Evolutionary conservation across 2,113 vertebrate genomes (phyloP).

Genomic region (Siniperca chuatsi): DNA sequence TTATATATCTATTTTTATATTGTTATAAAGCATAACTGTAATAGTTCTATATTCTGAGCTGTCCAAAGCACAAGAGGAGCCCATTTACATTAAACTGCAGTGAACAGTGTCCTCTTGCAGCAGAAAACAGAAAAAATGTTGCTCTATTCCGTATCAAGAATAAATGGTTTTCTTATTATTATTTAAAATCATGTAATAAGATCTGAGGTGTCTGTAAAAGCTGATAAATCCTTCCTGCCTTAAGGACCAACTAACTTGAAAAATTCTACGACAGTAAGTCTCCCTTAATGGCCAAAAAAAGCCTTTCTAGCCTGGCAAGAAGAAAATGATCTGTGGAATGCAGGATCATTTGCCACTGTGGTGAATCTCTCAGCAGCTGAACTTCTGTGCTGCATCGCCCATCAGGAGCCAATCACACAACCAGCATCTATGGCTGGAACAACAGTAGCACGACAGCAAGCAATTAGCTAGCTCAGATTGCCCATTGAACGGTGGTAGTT

Average conservation of each 20-base stretch:
- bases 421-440: constrained; percentile 3
- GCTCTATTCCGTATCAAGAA: not conserved
- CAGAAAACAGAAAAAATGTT: not conserved
- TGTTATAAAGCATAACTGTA: no score
- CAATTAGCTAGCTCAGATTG: constrained; percentile 12
- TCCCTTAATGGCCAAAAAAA: not conserved
- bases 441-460: not conserved
- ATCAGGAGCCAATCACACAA: constrained; percentile 24
- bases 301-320: not conserved
- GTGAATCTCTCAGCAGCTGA: not conserved
- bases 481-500: not conserved
- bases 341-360: not conserved
- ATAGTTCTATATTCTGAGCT: not conserved
- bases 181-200: constrained; percentile 1
- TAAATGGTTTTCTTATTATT: not conserved
- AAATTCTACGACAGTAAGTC: not conserved
- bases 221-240: not conserved
- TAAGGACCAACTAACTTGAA: not conserved
- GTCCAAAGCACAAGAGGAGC: not conserved
- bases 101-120: not conserved
- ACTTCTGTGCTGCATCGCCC: not conserved
- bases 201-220: not conserved
- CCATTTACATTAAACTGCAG: not conserved
- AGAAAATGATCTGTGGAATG: not conserved
- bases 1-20: not conserved